Base-by-base conservation (phyloP, 2,888 invertebrate species). In the Tachina fera region DNA sequence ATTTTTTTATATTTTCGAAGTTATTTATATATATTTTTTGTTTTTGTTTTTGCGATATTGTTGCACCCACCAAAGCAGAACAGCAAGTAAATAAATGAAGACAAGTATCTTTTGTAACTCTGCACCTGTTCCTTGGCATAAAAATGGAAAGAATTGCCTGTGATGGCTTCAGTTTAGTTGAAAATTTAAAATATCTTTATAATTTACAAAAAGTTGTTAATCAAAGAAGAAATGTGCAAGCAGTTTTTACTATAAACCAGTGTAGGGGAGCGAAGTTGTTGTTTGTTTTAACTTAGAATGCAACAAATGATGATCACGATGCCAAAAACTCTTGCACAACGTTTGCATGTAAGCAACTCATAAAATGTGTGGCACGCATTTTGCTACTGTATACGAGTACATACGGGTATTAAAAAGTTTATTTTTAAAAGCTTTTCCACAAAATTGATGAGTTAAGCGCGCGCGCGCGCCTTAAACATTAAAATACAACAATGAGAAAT, bases 301-400 rank as follows among this genome's bases (percentile, higher is more conserved):
- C 56, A 58, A 51, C 65, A 77, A 77, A 65, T 67, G 43, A 83
- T 70, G 83, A 72, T 83, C 71, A 60, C 67, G 65, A 75, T 68
- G 47, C 41, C 60, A 31, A 67, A 67, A 75, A 22, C 61, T 65
- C 39, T 43, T 49, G 19, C 58, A 13, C 41, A 58, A 67, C 9
- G 70, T 70, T 83, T 74, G 83, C 83, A 83, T 83, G 83, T 78
- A 78, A 78, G 51, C 51, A 78, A 78, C 65, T 78, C 77, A 83
- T 83, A 83, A 83, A 83, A 83, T 67, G 67, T 39, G 60, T 83
- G 83, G 77, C 83, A 83, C 83, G 83, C 83, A 83, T 83, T 77
- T 72, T 67, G 83, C 83, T 83, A 83, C 83, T 68, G 83, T 83
- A n/a, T 67, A n/a, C n/a, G n/a, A n/a, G n/a, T n/a, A 45, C 11